Evolutionary conservation across 1,140 invertebrate species (phyloP), one percentile per base, ranked within the genome.

Genomic region (Trigoniulus corallinus): DNA sequence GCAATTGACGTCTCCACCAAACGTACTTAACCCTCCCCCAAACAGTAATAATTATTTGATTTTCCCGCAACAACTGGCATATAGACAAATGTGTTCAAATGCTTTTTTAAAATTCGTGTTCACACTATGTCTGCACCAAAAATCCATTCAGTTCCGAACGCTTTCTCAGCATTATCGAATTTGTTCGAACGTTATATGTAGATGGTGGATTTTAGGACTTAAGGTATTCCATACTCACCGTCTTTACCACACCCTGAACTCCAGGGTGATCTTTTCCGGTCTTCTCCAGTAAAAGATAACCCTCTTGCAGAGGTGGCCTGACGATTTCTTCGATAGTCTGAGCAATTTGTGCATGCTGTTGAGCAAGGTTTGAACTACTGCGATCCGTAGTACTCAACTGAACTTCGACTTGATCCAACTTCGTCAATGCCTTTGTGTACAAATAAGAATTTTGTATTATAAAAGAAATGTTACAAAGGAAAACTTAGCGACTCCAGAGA

Each of bases 321-420:
- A 77, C 77, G 18, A 78, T 70, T 52, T 83, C 78, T 60, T 81
- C 77, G 27, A 83, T 70, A 47, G 75, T 70, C 57, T 69, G 64
- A 45, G 72, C 66, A 63, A 77, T 68, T 61, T 81, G 72, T 55
- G 72, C 67, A 62, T 81, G 81, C 47, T 81, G 69, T 61, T 78
- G 74, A 47, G 74, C 76, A 45, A 83, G 71, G 56, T 77, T 73
- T 2, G 72, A 59, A 3, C 79, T 79, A 54, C 75, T 77, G 29
- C 73, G 64, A 45, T 78, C 74, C 29, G 74, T 76, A 25, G 74
- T 81, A 37, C 75, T 75, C 50, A 86, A 62, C 58, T 86, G 79
- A 56, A 82, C 73, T 68, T 87, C 82, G 10, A 86, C 65, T 62
- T 86, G 80, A 63, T 83, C 80, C 50, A 86, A 61, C 64, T 83